A percentile compares a stretch with the other conserved stretches of the same genome.
These are phyloP conservation scores for Spodoptera picta DNA, from an alignment of 2,888 invertebrate species.

Conservation along the genomic window DNA sequence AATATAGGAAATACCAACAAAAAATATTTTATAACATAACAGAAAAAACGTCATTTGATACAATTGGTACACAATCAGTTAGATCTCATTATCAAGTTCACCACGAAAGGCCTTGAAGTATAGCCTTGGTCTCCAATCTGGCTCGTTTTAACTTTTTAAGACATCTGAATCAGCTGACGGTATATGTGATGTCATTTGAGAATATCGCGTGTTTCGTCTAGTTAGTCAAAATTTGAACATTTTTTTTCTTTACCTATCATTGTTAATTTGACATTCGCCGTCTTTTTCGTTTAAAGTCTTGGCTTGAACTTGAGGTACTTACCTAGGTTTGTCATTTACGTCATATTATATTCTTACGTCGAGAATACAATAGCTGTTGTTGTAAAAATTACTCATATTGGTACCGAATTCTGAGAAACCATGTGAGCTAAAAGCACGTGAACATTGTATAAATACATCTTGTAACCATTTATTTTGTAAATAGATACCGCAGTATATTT, in stretches of 20 bases:
- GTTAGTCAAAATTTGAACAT: too few species aligned
- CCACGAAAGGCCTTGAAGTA: conserved; percentile 22
- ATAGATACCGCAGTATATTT: too few species aligned
- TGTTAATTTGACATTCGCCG: too few species aligned
- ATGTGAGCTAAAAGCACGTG: too few species aligned
- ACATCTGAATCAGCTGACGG: conserved; percentile 9
- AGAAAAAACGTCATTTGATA: background rate
- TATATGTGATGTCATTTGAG: conserved; percentile 12
- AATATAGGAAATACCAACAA: background rate
- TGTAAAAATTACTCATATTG: background rate
- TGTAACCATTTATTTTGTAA: too few species aligned
- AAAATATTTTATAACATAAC: conserved; percentile 1
- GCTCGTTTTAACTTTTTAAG: conserved; percentile 12
- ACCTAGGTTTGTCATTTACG: too few species aligned
- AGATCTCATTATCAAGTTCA: conserved; percentile 28
- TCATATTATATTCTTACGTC: background rate
- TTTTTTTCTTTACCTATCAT: too few species aligned
- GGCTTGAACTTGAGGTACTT: too few species aligned
- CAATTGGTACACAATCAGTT: conserved; percentile 21
- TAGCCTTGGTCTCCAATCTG: conserved; percentile 23
- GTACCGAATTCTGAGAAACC: too few species aligned
- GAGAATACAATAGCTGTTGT: background rate
- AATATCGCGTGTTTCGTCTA: conserved; percentile 3
- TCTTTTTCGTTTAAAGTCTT: too few species aligned
- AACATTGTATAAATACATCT: too few species aligned